Conservation (phyloP, 2,888 invertebrate species). For the Lottia gigantea region DNA sequence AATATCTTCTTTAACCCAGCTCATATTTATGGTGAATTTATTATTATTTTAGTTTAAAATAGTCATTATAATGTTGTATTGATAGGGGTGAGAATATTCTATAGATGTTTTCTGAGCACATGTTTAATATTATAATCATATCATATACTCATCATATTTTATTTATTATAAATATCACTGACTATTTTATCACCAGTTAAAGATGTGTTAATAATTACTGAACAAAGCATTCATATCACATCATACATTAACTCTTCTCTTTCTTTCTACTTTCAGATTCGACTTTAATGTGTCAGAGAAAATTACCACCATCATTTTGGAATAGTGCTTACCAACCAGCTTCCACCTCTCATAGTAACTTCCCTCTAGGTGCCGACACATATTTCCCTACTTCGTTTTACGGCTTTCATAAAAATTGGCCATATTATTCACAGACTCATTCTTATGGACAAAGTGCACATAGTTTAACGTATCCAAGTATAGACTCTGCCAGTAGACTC, state of each 20-base stretch:
- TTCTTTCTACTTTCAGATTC: conserved; percentile 37
- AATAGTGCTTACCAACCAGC: conserved; percentile 83
- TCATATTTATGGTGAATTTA: background rate
- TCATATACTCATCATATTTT: too few relatives aligned
- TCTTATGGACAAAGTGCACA: conserved; percentile 58
- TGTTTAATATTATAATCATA: too few relatives aligned
- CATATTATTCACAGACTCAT: conserved; percentile 69
- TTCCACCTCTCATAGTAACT: conserved; percentile 28
- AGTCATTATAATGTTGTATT: background rate
- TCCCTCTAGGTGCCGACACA: conserved; percentile 43
- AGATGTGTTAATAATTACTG: too few relatives aligned
- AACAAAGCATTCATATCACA: too few relatives aligned
- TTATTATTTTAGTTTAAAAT: conserved; percentile 4
- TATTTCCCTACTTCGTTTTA: conserved; percentile 44
- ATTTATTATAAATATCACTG: too few relatives aligned
- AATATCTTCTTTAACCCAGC: background rate
- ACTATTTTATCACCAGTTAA: too few relatives aligned
- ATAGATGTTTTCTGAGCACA: too few relatives aligned
- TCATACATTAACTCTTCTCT: too few relatives aligned
- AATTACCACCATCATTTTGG: conserved; percentile 95
- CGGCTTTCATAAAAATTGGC: conserved; percentile 70
- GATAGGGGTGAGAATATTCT: background rate
- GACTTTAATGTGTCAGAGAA: conserved; percentile 81
- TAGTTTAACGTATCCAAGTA: conserved; percentile 37
- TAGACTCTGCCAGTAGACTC: conserved; percentile 47